Evolutionary conservation across 2,113 vertebrate genomes (phyloP).

Genomic region (Murina feae): DNA sequence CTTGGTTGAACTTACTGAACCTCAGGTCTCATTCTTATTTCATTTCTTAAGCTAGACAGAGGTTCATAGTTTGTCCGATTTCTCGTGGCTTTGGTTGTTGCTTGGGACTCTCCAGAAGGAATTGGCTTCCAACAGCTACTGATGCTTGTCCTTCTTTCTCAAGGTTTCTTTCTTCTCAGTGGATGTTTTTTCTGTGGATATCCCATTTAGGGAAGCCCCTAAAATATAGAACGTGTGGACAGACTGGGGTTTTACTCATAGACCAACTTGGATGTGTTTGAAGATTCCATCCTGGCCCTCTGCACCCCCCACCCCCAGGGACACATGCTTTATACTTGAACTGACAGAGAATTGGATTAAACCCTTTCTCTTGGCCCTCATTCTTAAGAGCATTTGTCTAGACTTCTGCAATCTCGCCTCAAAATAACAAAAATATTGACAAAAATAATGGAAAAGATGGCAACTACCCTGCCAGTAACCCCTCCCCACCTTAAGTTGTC

Average conservation of each 20-base stretch:
- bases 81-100: not conserved
- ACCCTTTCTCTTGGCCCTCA: constrained; percentile 48
- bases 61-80: not conserved
- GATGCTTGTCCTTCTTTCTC: not conserved
- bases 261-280: not conserved
- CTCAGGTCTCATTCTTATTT: not conserved
- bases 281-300: not conserved
- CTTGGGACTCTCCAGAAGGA: not conserved
- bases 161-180: not conserved
- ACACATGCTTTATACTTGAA: not conserved
- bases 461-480: constrained; percentile 29
- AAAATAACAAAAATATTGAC: constrained; percentile 58
- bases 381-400: constrained; percentile 59
- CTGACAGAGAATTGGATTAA: constrained; percentile 39
- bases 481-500: constrained; percentile 34
- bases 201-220: not conserved
- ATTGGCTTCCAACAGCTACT: not conserved
- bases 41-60: not conserved
- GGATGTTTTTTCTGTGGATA: not conserved
- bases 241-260: not conserved
- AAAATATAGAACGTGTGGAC: not conserved
- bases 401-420: constrained; percentile 36
- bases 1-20: not conserved
- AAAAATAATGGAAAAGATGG: constrained; percentile 57
- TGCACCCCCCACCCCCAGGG: not conserved